phyloP scores from a whole-genome alignment of 2,113 vertebrate species.

The human (Homo sapiens) region GRCh38 chr3:188006001-188006500 shows the following conservation, averaged over 20 bases:
- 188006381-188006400: background rate
- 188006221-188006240: background rate
- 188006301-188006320: background rate
- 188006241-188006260: background rate
- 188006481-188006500: background rate
- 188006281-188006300: background rate
- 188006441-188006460: background rate
- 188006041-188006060: background rate
- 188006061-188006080: slow-evolving; percentile 6
- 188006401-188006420: background rate
- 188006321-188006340: background rate
- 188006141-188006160: background rate
- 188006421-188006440: background rate
- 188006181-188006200: background rate
- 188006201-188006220: background rate
- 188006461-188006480: background rate
- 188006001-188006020: background rate
- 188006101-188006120: background rate
- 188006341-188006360: background rate
- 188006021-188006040: background rate
- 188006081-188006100: background rate
- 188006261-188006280: background rate
- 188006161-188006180: background rate
- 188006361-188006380: background rate
- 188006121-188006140: background rate